Conservation (phyloP, 2,113 vertebrate species). For the Phaethornis superciliosus region DNA sequence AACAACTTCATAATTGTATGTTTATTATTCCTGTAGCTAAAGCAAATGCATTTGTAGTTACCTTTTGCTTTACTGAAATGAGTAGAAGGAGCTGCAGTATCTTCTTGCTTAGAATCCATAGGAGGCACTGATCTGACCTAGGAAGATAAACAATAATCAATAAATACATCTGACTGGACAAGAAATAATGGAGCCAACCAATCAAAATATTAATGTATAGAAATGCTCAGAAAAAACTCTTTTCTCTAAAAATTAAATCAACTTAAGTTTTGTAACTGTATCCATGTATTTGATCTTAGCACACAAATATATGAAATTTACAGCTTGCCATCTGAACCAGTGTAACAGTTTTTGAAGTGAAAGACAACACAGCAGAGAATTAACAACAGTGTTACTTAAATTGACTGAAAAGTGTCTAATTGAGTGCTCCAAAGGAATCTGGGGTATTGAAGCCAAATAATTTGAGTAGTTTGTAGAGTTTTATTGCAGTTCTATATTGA, state of each 20-base stretch:
- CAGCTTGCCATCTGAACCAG: background rate
- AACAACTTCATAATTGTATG: background rate
- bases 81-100: background rate
- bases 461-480: background rate
- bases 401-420: background rate
- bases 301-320: background rate
- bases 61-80: background rate
- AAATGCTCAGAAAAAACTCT: background rate
- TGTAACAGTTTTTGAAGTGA: background rate
- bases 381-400: background rate
- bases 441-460: background rate
- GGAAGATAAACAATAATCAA: background rate
- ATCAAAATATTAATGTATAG: background rate
- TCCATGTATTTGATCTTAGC: background rate
- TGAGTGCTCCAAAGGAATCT: background rate
- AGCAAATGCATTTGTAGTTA: background rate
- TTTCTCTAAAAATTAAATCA: background rate
- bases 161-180: background rate
- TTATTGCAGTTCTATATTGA: background rate
- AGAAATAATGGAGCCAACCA: background rate
- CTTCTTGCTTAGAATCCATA: background rate
- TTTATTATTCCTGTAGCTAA: background rate
- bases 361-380: background rate
- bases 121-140: background rate
- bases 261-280: background rate